A percentile compares a stretch with the other conserved stretches of the same genome.
phyloP scores from a whole-genome alignment of 1,140 invertebrate genomes.

The Drosophila simulans region DNA sequence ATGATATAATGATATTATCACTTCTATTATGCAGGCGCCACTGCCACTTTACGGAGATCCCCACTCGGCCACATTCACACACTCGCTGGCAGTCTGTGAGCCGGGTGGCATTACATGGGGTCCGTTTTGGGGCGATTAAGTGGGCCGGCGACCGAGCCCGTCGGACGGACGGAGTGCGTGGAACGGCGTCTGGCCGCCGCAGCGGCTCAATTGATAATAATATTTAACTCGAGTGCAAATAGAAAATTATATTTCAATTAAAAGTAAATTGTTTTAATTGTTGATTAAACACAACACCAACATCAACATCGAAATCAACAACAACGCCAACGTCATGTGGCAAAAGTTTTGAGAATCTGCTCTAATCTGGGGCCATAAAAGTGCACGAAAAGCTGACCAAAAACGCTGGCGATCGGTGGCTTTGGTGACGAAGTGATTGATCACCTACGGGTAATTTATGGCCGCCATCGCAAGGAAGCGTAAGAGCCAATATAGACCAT shows the following conservation, averaged over 20 bases:
- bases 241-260: slow-evolving; percentile 83
- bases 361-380: slow-evolving; percentile 66
- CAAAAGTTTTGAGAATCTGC: slow-evolving; percentile 35
- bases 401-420: slow-evolving; percentile 52
- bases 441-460: slow-evolving; percentile 61
- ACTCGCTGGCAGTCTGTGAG: slow-evolving; percentile 29
- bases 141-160: slow-evolving; percentile 46
- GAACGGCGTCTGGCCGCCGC: slow-evolving; percentile 47
- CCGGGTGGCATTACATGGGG: slow-evolving; percentile 59
- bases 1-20: slow-evolving; percentile 76
- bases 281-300: slow-evolving; percentile 62
- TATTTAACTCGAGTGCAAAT: slow-evolving; percentile 80
- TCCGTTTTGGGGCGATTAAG: slow-evolving; percentile 62
- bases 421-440: slow-evolving; percentile 70
- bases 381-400: slow-evolving; percentile 35
- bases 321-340: slow-evolving; percentile 53
- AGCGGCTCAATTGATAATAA: slow-evolving; percentile 74
- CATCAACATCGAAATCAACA: slow-evolving; percentile 46
- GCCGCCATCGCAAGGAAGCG: slow-evolving; percentile 19
- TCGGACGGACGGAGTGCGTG: slow-evolving; percentile 34
- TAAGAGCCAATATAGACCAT: slow-evolving; percentile 13
- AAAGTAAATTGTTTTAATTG: slow-evolving; percentile 83
- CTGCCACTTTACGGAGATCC: slow-evolving; percentile 76
- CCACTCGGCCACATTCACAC: slow-evolving; percentile 27
- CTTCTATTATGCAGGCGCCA: slow-evolving; percentile 74